A percentile compares a stretch with the other conserved stretches of the same genome.
phyloP scores from a whole-genome alignment of 2,797 vertebrate species.

The Epinephelus malabaricus region DNA sequence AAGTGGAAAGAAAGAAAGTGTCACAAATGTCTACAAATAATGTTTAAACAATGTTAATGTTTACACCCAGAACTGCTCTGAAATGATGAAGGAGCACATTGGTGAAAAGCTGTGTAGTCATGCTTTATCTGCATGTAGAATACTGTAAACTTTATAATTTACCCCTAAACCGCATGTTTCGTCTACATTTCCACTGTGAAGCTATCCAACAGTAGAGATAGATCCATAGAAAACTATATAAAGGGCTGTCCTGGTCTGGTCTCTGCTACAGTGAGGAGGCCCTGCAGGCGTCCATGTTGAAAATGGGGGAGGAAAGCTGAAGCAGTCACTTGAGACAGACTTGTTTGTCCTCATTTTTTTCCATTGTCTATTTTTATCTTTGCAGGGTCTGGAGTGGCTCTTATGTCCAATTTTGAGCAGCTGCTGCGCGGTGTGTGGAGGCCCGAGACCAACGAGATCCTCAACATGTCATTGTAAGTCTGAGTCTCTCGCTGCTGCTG shows the following conservation, averaged over 20 bases:
- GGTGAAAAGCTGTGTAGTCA: neutral
- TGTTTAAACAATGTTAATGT: neutral
- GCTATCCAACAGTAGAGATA: neutral
- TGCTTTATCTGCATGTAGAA: neutral
- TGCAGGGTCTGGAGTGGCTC: constrained; percentile 94
- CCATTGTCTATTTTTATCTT: constrained; percentile 72
- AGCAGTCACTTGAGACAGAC: constrained; percentile 37
- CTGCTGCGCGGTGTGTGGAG: constrained; percentile 97
- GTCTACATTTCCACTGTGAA: neutral
- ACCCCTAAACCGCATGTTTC: neutral
- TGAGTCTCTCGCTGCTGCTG: constrained; percentile 1
- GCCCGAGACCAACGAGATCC: constrained; percentile 95
- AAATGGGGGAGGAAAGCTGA: constrained; percentile 19
- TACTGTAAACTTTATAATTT: neutral
- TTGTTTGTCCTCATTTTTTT: constrained; percentile 59
- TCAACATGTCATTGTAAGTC: constrained; percentile 98
- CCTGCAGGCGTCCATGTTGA: constrained; percentile 19
- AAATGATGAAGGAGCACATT: neutral
- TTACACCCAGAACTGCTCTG: neutral
- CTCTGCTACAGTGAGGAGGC: neutral
- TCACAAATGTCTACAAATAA: neutral
- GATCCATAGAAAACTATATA: neutral
- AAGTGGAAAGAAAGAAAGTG: too few relatives aligned
- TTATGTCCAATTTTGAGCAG: constrained; percentile 97
- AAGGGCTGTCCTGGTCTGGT: neutral